phyloP scores from a whole-genome alignment of 2,113 vertebrate species.

The Corydoras maculifer region DNA sequence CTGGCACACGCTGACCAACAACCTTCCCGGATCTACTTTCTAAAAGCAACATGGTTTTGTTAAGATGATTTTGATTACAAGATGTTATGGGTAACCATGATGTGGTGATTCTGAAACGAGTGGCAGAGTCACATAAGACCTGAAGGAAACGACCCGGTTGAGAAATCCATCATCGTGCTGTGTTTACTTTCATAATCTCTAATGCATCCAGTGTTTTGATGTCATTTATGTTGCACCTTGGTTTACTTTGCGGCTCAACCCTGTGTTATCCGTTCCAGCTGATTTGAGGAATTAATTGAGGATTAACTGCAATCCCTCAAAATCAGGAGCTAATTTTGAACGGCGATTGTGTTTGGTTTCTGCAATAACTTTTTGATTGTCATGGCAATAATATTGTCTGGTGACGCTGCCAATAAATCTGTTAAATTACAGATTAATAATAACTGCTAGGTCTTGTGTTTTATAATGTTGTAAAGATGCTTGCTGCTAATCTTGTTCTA shows the following conservation, averaged over 20 bases:
- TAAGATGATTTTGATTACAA: constrained; percentile 11
- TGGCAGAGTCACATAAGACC: neutral
- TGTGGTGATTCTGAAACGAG: neutral
- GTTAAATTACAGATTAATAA: constrained; percentile 32
- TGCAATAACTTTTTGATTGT: constrained; percentile 35
- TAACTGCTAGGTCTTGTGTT: constrained; percentile 34
- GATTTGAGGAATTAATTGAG: no score
- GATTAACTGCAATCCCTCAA: no score
- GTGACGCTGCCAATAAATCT: constrained; percentile 60
- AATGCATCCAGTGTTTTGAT: neutral
- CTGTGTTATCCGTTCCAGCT: no score
- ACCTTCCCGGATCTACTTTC: constrained; percentile 71
- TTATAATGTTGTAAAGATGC: constrained; percentile 20
- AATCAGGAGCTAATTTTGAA: neutral
- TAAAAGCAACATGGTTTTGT: constrained; percentile 54
- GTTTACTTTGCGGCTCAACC: neutral
- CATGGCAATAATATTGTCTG: constrained; percentile 55
- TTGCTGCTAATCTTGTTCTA: constrained; percentile 40
- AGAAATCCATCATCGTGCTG: neutral
- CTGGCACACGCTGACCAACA: constrained; percentile 85
- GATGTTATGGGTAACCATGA: neutral
- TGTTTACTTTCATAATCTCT: neutral
- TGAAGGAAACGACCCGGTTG: neutral
- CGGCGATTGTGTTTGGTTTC: constrained; percentile 2
- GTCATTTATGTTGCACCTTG: neutral